Percentiles rank a stretch among this genome's conserved stretches.
Evolutionary conservation across 2,888 invertebrate species (phyloP).

Genomic region (Machimus rusticus): DNA sequence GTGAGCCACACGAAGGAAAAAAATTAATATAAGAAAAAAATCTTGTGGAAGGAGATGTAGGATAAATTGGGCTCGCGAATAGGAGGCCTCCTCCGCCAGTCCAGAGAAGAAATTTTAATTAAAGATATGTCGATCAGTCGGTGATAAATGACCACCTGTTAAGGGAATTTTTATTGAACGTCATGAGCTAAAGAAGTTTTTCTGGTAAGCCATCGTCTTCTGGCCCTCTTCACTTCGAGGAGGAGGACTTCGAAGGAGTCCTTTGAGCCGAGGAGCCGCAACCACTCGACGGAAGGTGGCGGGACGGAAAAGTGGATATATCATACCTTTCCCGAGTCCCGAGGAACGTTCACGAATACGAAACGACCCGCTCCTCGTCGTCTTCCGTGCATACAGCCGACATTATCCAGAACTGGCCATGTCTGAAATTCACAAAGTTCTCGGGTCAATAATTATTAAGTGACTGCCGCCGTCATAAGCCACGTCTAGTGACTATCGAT

Average conservation of each 20-base stretch:
- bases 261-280: slow-evolving; percentile 12
- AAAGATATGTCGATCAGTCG: slow-evolving; percentile 45
- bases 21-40: neutral
- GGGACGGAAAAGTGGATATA: neutral
- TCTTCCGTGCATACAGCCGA: neutral
- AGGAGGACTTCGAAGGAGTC: slow-evolving; percentile 1
- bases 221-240: neutral
- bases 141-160: slow-evolving; percentile 46
- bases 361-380: neutral
- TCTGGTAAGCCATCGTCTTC: neutral
- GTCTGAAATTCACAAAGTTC: slow-evolving; percentile 21
- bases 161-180: slow-evolving; percentile 43
- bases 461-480: slow-evolving; percentile 34
- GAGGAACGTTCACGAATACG: slow-evolving; percentile 20
- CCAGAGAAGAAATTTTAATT: slow-evolving; percentile 44
- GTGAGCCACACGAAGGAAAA: neutral
- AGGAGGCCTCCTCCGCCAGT: neutral
- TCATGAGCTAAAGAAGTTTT: slow-evolving; percentile 38
- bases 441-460: slow-evolving; percentile 25
- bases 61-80: neutral
- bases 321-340: slow-evolving; percentile 10
- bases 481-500: slow-evolving; percentile 27
- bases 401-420: neutral
- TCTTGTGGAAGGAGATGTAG: neutral
- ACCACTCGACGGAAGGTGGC: neutral